Conservation (phyloP, 1,140 invertebrate genomes). For the Drosophila arawakana region DNA sequence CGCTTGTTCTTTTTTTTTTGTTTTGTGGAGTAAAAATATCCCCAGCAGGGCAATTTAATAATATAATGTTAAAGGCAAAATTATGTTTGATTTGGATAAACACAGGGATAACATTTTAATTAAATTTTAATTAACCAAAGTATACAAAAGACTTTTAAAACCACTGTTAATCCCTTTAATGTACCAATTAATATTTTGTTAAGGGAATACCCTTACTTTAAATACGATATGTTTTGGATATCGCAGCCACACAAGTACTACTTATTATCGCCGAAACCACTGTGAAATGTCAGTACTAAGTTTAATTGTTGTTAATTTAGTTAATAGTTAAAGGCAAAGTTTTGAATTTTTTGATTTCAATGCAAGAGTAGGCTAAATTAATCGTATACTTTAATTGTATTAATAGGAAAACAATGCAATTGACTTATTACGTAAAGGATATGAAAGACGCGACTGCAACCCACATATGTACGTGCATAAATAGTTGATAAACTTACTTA, state of each 20-base stretch:
- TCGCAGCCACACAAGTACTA: conserved; percentile 4
- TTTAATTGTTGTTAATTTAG: conserved; percentile 13
- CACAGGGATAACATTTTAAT: too few species aligned
- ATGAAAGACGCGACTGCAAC: conserved; percentile 7
- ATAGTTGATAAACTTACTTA: conserved; percentile 7
- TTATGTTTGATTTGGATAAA: too few species aligned
- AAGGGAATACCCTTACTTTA: conserved; percentile 22
- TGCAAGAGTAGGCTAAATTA: background rate
- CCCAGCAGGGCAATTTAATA: too few species aligned
- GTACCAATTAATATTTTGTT: background rate
- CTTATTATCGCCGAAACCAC: conserved; percentile 13
- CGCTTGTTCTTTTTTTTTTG: background rate
- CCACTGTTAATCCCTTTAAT: too few species aligned
- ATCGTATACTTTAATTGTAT: background rate
- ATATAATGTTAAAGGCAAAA: too few species aligned
- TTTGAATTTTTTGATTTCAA: background rate
- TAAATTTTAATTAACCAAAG: too few species aligned
- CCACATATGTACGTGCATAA: conserved; percentile 1
- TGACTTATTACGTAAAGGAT: conserved; percentile 40
- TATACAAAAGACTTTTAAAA: too few species aligned
- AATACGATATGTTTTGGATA: conserved; percentile 21
- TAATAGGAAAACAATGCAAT: background rate
- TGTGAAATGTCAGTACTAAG: background rate
- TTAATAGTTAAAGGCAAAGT: background rate
- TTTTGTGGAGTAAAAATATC: background rate